Conservation (phyloP, 2,888 invertebrate species). For the Orchestes rusci region DNA sequence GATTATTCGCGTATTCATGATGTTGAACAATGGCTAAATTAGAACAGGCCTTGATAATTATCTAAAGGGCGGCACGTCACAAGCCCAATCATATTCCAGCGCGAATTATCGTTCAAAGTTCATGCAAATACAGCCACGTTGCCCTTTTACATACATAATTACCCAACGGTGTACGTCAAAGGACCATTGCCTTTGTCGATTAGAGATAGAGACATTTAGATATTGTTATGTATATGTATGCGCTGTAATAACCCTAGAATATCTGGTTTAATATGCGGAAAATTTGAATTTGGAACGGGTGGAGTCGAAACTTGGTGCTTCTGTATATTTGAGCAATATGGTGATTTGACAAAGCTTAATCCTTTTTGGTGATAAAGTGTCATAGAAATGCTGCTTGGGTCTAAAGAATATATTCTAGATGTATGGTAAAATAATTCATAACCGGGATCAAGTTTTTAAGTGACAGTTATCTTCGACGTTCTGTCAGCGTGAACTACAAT, state of each 20-base stretch:
- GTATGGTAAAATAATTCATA: no score
- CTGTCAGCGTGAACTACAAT: no score
- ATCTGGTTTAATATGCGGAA: slow-evolving; percentile 5
- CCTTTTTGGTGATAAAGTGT: no score
- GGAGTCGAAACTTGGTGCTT: no score
- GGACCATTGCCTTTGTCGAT: slow-evolving; percentile 25
- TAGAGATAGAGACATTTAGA: slow-evolving; percentile 21
- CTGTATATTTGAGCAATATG: no score
- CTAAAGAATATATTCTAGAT: no score
- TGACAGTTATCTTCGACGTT: no score
- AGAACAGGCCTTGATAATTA: slow-evolving; percentile 33
- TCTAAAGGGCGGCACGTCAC: slow-evolving; percentile 37
- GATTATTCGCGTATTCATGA: slow-evolving; percentile 5
- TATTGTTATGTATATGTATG: slow-evolving; percentile 22
- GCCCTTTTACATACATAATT: slow-evolving; percentile 43
- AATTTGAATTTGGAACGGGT: slow-evolving; percentile 1
- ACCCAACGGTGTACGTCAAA: slow-evolving; percentile 33
- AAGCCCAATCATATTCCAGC: slow-evolving; percentile 34
- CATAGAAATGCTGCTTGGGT: no score
- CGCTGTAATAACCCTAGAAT: slow-evolving; percentile 13
- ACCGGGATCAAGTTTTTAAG: no score
- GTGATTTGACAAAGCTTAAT: no score
- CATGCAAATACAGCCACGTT: slow-evolving; percentile 36
- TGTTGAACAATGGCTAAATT: slow-evolving; percentile 11
- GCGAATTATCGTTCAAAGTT: slow-evolving; percentile 41